A percentile compares a stretch with the other conserved stretches of the same genome.
These are phyloP conservation scores for Clostera curtula DNA, from an alignment of 2,888 invertebrate genomes.

Conservation along the genomic window DNA sequence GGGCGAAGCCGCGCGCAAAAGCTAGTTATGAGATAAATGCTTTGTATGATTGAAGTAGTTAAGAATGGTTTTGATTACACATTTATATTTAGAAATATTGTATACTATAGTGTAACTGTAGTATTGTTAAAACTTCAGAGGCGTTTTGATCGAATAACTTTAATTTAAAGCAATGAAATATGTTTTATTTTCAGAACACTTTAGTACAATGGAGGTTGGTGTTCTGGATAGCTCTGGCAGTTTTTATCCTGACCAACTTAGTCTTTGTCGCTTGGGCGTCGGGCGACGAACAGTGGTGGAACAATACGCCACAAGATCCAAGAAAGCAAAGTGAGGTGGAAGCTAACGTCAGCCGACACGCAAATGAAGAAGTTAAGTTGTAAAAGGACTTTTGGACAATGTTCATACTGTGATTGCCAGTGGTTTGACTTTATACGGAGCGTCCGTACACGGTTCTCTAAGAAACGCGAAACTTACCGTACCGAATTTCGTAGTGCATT, in stretches of 20 bases:
- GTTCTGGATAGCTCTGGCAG: constrained; percentile 85
- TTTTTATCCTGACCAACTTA: constrained; percentile 82
- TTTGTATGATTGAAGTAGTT: no score
- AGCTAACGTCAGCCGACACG: constrained; percentile 32
- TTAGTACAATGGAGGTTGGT: constrained; percentile 84
- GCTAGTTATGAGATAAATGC: no score
- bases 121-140: constrained; percentile 1
- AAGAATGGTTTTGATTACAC: no score
- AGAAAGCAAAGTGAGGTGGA: constrained; percentile 46
- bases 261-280: constrained; percentile 84
- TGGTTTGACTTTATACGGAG: not conserved
- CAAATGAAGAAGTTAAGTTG: constrained; percentile 52
- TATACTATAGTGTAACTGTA: not conserved
- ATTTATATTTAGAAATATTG: no score
- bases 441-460: not conserved
- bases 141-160: no score
- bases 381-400: constrained; percentile 20
- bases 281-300: constrained; percentile 87
- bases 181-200: constrained; percentile 64
- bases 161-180: not conserved
- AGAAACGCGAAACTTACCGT: constrained; percentile 17
- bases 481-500: no score
- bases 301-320: constrained; percentile 62
- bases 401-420: not conserved
- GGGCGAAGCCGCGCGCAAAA: no score